phyloP scores from a whole-genome alignment of 2,888 invertebrate species.

The Diaperis boleti region DNA sequence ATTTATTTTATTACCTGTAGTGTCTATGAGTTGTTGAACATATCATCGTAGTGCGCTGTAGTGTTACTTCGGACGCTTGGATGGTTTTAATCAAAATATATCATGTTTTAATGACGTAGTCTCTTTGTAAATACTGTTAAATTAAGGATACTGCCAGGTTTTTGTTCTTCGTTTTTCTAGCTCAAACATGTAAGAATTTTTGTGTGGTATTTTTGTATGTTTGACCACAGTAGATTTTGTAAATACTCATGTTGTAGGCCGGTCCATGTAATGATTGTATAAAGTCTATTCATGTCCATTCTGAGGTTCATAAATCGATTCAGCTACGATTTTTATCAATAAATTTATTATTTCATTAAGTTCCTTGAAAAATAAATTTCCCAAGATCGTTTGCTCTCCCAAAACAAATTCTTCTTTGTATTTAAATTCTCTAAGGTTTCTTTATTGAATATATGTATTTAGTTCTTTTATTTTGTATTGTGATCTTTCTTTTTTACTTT shows the following conservation, averaged over 20 bases:
- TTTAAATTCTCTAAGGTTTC: no score
- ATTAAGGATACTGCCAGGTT: conserved; percentile 21
- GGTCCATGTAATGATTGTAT: conserved; percentile 23
- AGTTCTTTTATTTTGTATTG: no score
- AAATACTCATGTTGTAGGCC: conserved; percentile 16
- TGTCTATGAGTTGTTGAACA: conserved; percentile 10
- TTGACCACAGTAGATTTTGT: conserved; percentile 18
- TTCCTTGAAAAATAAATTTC: not conserved
- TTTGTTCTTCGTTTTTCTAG: not conserved
- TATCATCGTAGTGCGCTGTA: conserved; percentile 6
- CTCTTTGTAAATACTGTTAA: conserved; percentile 16
- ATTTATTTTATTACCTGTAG: conserved; percentile 1
- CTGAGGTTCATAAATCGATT: conserved; percentile 26
- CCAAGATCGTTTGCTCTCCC: no score
- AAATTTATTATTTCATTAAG: conserved; percentile 21
- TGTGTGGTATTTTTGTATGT: not conserved
- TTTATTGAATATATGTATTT: no score
- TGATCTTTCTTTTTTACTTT: no score
- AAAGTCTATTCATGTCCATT: conserved; percentile 30
- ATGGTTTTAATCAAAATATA: conserved; percentile 19
- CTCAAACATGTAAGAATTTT: conserved; percentile 1
- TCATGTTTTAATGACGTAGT: conserved; percentile 18
- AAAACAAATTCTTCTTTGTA: no score
- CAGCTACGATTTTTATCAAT: conserved; percentile 31
- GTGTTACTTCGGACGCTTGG: not conserved